Evolutionary conservation across 2,797 vertebrate genomes (phyloP).

Genomic region (Myioborus miniatus): DNA sequence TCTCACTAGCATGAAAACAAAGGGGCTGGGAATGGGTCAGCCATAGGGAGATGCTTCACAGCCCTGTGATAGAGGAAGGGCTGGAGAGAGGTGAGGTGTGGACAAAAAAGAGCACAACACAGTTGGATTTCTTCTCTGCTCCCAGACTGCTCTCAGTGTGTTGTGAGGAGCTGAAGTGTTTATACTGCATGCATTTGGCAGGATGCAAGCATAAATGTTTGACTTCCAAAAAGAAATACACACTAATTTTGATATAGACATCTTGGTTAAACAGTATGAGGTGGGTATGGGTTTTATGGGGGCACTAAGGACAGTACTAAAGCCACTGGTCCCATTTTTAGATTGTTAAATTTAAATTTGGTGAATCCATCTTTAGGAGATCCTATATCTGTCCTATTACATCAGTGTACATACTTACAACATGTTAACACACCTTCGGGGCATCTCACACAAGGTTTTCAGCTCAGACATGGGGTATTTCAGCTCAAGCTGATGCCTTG

Average conservation of each 20-base stretch:
- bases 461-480: not conserved
- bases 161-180: not conserved
- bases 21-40: not conserved
- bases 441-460: not conserved
- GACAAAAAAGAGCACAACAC: not conserved
- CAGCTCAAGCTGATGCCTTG: not conserved
- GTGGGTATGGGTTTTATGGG: not conserved
- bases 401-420: not conserved
- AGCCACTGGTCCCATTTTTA: not conserved
- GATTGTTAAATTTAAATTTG: not conserved
- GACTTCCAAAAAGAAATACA: not conserved
- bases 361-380: not conserved
- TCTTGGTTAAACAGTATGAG: not conserved
- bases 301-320: not conserved
- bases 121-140: not conserved
- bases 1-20: rapidly evolving
- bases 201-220: not conserved
- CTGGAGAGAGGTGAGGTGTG: not conserved
- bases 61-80: not conserved
- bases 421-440: not conserved
- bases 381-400: not conserved
- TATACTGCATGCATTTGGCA: not conserved
- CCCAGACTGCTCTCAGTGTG: not conserved
- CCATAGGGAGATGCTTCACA: not conserved
- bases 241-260: not conserved